phyloP scores from a whole-genome alignment of 2,888 invertebrate genomes.

The Parelbella ahira region DNA sequence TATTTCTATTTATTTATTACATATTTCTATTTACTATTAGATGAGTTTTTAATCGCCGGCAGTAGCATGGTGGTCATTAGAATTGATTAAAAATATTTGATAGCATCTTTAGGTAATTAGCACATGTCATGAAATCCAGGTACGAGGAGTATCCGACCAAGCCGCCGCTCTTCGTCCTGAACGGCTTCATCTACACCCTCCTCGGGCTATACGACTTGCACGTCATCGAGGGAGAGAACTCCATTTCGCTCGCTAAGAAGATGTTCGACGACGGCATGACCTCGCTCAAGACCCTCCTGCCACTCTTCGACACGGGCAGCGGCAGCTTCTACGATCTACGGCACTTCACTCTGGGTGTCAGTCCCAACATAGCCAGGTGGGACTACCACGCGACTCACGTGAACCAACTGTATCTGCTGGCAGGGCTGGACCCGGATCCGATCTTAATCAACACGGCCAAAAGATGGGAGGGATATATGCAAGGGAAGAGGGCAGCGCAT shows the following conservation, averaged over 20 bases:
- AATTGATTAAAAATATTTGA: no score
- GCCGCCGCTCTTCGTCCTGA: conserved; percentile 96
- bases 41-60: no score
- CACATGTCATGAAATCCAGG: conserved; percentile 66
- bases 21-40: no score
- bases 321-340: conserved; percentile 97
- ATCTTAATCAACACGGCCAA: conserved; percentile 91
- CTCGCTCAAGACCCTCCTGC: conserved; percentile 92
- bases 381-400: conserved; percentile 99
- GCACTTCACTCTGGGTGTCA: conserved; percentile 93
- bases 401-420: conserved; percentile 94
- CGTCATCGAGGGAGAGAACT: conserved; percentile 85
- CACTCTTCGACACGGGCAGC: conserved; percentile 96
- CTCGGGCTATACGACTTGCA: conserved; percentile 98
- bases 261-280: conserved; percentile 92
- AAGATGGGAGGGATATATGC: conserved; percentile 97
- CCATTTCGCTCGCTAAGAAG: conserved; percentile 85
- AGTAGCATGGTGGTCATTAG: no score
- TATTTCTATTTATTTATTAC: no score
- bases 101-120: no score
- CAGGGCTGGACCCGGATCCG: conserved; percentile 91
- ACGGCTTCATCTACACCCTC: conserved; percentile 98
- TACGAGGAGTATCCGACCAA: conserved; percentile 99
- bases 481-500: conserved; percentile 95
- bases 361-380: conserved; percentile 98